Base-by-base conservation (phyloP, 2,888 invertebrate genomes). In the Hetaerina titia region DNA sequence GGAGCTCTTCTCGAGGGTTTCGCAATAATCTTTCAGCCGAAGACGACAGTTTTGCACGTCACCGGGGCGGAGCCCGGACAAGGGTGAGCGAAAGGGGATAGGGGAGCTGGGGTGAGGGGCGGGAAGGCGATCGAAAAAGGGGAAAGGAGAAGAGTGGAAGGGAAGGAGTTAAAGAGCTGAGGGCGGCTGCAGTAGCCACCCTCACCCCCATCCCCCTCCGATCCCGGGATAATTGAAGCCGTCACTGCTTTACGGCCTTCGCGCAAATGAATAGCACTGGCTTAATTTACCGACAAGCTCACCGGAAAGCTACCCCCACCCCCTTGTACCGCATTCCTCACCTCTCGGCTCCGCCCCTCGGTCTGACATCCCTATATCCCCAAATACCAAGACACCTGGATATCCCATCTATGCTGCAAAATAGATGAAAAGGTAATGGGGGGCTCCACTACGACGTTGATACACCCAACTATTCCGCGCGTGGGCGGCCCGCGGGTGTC, bases 151-250 rank as follows among this genome's bases (percentile, higher is more conserved):
- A 60, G 60, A 5, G 60, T 60, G 60, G 60, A 60, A 11, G 11
- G 15, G 60, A 22, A 22, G 81, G 19, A 8, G 81, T 81, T 81
- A 60, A 15, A 60, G 60, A 15, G 60, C 13, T 60, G 60, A 11
- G 60, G 60, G 60, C 6, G 60, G 60, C 60, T 60, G 60, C 60
- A 60, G 13, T 17, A 60, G 13, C 60, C 60, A 60, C 60, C 60
- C 2, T 60, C 60, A 15, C 60, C 17, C 60, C 17, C 60, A 15
- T 17, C 6, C 13, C 60, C 60, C 58, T 60, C 25, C 90, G 90
- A 25, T 60, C n/a, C 60, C 90, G 90, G 90, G 60, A 90, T 90
- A 90, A 90, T 90, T 90, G 90, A 90, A 90, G 90, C 90, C 90
- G 90, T 90, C 90, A 90, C 90, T 60, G 90, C 60, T 60, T 57